Base-by-base conservation (phyloP, 2,113 vertebrate genomes). In the Tychaedon coryphoeus region DNA sequence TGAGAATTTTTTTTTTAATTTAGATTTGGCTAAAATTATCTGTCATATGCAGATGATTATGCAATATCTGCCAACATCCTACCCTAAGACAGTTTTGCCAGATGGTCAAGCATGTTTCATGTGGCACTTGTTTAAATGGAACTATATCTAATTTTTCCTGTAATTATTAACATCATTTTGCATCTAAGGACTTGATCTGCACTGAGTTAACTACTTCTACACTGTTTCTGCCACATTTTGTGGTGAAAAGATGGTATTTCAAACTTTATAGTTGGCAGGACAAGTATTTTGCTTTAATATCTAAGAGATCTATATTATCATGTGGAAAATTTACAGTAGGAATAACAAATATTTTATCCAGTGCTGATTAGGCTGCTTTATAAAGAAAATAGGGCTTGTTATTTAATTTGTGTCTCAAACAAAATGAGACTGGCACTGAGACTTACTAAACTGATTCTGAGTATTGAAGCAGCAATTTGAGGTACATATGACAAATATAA, bases 11-110 rank as follows among this genome's bases (percentile, higher is more conserved):
- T 53, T 92, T 53, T 71, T 58, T 5, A 47, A 95, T 96, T 97
- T 97, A 95, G 93, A 86, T 86, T 96, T 96, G 93, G 94, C 97
- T 97, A 96, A 97, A 98, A 97, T 97, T 96, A 95, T 96, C 96
- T 73, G 93, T 97, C 95, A 97, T 97, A 95, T 98, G 97, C 95
- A 96, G 96, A 95, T 95, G 96, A 97, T 96, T 90, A 96, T 95
- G 91, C 78, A 94, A 66, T 97, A 97, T 92, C 96, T 98, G 96
- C 97, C 97, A 97, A 67, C 92, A 91, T 97, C 93, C 96, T 95
- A 97, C 95, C 93, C 91, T 85, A 88, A 86, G 95, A 97, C 95
- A 97, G 95, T 95, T 96, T 81, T 19, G 96, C 94, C 98, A 98
- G 98, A 98, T 98, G 98, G 98, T 75, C 16, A 12, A 94, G 95